phyloP scores from a whole-genome alignment of 2,888 invertebrate genomes.

The Drosophila stalkeri region DNA sequence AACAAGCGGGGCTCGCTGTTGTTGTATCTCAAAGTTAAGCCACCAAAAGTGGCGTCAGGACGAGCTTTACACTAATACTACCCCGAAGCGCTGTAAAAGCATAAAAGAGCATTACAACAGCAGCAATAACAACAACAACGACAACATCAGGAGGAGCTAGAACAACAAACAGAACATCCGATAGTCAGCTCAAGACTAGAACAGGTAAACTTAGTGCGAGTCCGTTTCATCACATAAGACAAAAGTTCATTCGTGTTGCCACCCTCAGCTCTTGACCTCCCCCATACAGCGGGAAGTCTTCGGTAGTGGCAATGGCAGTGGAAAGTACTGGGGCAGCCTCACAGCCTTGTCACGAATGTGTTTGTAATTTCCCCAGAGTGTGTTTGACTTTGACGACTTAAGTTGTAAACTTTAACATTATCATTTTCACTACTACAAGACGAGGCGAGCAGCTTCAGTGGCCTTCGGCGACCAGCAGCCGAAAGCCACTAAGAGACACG shows the following conservation, averaged over 20 bases:
- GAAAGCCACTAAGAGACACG: constrained; percentile 19
- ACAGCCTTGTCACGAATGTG: constrained; percentile 79
- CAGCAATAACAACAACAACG: constrained; percentile 13
- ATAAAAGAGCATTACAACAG: constrained; percentile 52
- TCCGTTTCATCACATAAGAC: constrained; percentile 72
- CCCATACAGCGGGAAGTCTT: constrained; percentile 13
- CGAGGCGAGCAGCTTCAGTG: constrained; percentile 39
- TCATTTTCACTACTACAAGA: constrained; percentile 78
- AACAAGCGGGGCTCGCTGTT: constrained; percentile 30
- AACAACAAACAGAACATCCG: constrained; percentile 35
- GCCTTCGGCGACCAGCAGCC: constrained; percentile 39
- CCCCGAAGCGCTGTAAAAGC: constrained; percentile 81
- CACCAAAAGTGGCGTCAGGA: constrained; percentile 54
- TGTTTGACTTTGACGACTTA: constrained; percentile 85
- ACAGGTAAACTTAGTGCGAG: constrained; percentile 60
- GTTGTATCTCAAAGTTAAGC: constrained; percentile 53
- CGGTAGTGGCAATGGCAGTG: not conserved
- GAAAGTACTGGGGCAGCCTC: constrained; percentile 30
- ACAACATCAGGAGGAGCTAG: not conserved
- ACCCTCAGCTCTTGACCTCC: constrained; percentile 68
- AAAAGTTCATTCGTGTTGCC: constrained; percentile 50
- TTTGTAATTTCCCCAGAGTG: constrained; percentile 85
- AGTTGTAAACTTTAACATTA: constrained; percentile 85
- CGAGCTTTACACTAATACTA: constrained; percentile 78
- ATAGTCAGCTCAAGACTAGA: constrained; percentile 64